Base-by-base conservation (phyloP, 2,797 vertebrate genomes). In the Thamnophis elegans region DNA sequence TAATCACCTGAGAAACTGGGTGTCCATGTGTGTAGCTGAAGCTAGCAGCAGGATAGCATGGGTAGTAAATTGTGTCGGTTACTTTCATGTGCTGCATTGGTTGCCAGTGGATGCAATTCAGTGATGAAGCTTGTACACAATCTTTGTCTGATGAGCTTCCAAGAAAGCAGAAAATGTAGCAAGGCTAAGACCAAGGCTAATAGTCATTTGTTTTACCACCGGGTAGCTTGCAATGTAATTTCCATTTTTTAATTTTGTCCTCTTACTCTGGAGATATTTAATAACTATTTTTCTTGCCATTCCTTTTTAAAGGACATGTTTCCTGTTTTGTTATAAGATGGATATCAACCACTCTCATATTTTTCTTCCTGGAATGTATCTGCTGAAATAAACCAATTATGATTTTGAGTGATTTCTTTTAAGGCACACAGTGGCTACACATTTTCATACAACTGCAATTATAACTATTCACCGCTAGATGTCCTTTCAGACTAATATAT, bases 401-500 rank as follows among this genome's bases (percentile, higher is more conserved):
- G 28, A 73, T 55, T 73, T 9, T 54, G 53, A 87, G 89, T 73
- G 55, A 55, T 60, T 60, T 53, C 62, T 55, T 26, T 28, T n/a
- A 59, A 78, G 25, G 1, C 13, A 54, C 4, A 54, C 36, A 26
- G 7, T 42, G 8, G 20, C 9, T 47, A 4, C 9, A 55, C 18
- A 18, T 28, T 12, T 91, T 54, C 26, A 88, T 12, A 11, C 12
- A 89, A 36, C 54, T 54, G 4, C 90, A 94, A 68, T 95, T 94
- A 89, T 91, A 62, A 0, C 0, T 18, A 6, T 78, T 0, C 0
- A 55, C 94, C 96, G 95, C 95, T 91, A 96, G 96, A 90, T 95
- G 96, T 93, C 95, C 11, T 65, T 93, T 90, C 51, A 92, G 87
- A 92, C 85, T 68, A 92, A 88, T 56, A 20, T 89, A 73, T 93